Evolutionary conservation across 2,888 invertebrate genomes (phyloP).

Genomic region (Lasioglossum leucozonium): DNA sequence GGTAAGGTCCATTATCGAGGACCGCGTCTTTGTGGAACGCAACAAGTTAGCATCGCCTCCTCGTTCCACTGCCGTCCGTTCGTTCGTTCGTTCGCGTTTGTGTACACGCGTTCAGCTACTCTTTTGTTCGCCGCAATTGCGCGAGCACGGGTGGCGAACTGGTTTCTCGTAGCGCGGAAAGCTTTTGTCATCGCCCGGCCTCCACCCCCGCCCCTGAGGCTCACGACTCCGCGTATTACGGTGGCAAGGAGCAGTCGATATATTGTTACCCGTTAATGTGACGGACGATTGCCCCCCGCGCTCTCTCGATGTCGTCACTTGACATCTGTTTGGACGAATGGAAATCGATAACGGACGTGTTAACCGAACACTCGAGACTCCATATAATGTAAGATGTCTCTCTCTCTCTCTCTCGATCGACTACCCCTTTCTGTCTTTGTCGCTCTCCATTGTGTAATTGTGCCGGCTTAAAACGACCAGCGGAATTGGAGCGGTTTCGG

Average conservation of each 20-base stretch:
- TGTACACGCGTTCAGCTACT: slow-evolving; percentile 20
- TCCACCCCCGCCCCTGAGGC: no score
- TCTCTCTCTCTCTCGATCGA: neutral
- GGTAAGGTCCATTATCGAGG: neutral
- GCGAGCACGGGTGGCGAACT: neutral
- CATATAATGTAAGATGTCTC: slow-evolving; percentile 11
- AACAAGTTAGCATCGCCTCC: slow-evolving; percentile 52
- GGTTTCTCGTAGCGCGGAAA: neutral
- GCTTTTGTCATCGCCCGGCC: neutral
- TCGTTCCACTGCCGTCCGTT: slow-evolving; percentile 10
- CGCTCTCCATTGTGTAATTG: neutral
- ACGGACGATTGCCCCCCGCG: neutral
- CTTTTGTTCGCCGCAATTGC: slow-evolving; percentile 45
- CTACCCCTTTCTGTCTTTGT: neutral
- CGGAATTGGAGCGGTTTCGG: neutral
- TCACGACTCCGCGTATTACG: neutral
- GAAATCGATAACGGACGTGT: slow-evolving; percentile 56
- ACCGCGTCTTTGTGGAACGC: slow-evolving; percentile 36
- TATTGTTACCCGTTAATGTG: neutral
- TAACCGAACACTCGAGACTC: slow-evolving; percentile 32
- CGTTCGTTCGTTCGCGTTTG: slow-evolving; percentile 4
- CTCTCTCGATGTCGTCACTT: slow-evolving; percentile 23
- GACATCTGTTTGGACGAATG: slow-evolving; percentile 37
- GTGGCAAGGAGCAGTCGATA: neutral
- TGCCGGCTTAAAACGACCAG: neutral